phyloP scores from a whole-genome alignment of 2,888 invertebrate species.

The Standfussiana lucernea region DNA sequence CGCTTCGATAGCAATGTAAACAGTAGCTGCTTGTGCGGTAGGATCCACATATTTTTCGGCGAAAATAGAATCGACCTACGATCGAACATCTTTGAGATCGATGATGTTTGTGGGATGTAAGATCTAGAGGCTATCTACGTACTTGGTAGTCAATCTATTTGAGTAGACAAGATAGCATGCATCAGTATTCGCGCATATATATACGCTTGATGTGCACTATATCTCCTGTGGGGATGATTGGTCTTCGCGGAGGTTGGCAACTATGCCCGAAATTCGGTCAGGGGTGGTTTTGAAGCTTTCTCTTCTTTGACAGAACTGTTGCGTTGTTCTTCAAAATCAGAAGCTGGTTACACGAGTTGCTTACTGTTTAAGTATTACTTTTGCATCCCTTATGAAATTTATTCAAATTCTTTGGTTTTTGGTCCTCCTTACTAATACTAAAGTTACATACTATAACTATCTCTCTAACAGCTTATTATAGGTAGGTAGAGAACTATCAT shows the following conservation, averaged over 20 bases:
- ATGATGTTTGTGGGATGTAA: slow-evolving; percentile 14
- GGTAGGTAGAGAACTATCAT: neutral
- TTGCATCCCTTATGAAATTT: neutral
- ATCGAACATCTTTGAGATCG: slow-evolving; percentile 14
- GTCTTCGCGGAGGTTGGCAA: neutral
- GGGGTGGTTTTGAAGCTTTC: neutral
- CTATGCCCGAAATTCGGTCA: neutral
- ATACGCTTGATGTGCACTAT: neutral
- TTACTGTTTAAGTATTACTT: neutral
- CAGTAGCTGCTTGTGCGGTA: slow-evolving; percentile 46
- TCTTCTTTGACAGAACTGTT: neutral
- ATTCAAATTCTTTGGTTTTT: neutral
- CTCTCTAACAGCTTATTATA: neutral
- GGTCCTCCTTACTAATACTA: no score
- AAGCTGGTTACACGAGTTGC: neutral
- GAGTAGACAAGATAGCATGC: neutral
- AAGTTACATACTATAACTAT: neutral
- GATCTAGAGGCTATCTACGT: neutral
- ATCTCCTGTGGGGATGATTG: neutral
- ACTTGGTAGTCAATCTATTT: neutral
- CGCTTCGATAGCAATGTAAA: slow-evolving; percentile 52
- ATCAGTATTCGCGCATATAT: neutral
- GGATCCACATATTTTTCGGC: slow-evolving; percentile 56
- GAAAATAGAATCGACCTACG: slow-evolving; percentile 49
- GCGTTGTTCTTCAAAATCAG: neutral